phyloP scores from a whole-genome alignment of 2,888 invertebrate genomes.

The Copidosoma aretas region DNA sequence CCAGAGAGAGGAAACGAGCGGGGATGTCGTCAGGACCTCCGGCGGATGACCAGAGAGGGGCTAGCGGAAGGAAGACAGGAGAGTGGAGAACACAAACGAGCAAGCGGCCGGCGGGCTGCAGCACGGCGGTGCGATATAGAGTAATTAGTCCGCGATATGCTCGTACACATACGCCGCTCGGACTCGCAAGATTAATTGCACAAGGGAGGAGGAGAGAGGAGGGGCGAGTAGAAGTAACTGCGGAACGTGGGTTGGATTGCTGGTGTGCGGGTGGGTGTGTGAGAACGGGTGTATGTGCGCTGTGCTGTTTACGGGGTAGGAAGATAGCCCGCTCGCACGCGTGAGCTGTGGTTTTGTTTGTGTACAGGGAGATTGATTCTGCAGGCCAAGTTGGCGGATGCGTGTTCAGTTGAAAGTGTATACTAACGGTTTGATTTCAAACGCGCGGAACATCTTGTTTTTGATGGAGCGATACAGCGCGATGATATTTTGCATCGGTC shows the following conservation, averaged over 20 bases:
- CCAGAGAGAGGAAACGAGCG: neutral
- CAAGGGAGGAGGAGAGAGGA: neutral
- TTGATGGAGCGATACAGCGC: too few species aligned
- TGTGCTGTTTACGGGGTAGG: too few species aligned
- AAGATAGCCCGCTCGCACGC: too few species aligned
- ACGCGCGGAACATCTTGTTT: too few species aligned
- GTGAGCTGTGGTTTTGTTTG: too few species aligned
- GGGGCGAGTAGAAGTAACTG: neutral
- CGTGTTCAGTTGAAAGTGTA: too few species aligned
- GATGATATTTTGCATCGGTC: too few species aligned
- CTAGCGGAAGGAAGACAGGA: neutral
- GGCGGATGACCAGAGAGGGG: neutral
- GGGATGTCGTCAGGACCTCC: neutral
- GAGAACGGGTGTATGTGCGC: too few species aligned
- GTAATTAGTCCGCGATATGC: slow-evolving; percentile 50
- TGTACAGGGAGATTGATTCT: too few species aligned
- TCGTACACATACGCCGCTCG: slow-evolving; percentile 42
- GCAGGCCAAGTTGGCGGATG: too few species aligned
- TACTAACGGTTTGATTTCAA: too few species aligned
- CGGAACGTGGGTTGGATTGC: neutral
- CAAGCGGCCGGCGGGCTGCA: neutral
- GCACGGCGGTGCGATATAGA: slow-evolving; percentile 25
- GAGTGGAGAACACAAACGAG: neutral
- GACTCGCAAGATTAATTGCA: slow-evolving; percentile 48
- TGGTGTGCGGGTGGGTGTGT: too few species aligned